Evolutionary conservation across 2,113 vertebrate species (phyloP), one percentile per base, ranked within the genome.

Genomic region (Shinisaurus crocodilurus): DNA sequence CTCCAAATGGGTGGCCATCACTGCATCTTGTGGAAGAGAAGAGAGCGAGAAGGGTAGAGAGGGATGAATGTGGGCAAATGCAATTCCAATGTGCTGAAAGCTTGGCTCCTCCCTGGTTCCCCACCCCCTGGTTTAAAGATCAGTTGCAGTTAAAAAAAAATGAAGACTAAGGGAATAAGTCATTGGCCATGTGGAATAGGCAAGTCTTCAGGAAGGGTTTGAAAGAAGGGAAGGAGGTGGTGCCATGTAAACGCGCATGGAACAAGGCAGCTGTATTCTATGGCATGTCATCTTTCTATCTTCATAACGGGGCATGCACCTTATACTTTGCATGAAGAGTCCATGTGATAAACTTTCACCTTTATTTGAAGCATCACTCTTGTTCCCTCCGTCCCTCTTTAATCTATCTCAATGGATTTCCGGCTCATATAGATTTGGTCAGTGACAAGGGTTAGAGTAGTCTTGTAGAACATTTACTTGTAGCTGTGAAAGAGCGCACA

Each of bases 401-500:
- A 96, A 97, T 98, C 97, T 95, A 96, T 97, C 97, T 97, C 97
- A 96, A 97, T 98, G 96, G 97, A 97, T 97, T 97, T 96, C 96
- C 96, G 96, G 97, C 97, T 96, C 93, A 69, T 97, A 97, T 97
- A 95, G 97, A 97, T 98, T 95, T 95, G 97, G 96, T 96, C 93
- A 94, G 96, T 97, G 97, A 97, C 97, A 97, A 97, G 97, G 97
- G 97, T 96, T 97, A 97, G 97, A 97, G 96, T 97, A 97, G 96
- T 97, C 98, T 98, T 97, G 97, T 97, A 97, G 97, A 98, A 97
- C 97, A 96, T 98, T 97, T 97, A 97, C 97, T 97, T 98, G 97
- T 97, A 97, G 97, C 97, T 97, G 97, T 97, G 97, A 96, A 97
- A 81, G 97, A 97, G 97, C 97, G 94, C 96, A 96, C 97, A 98